phyloP scores from a whole-genome alignment of 2,888 invertebrate species.

The Dendrolimus houi region DNA sequence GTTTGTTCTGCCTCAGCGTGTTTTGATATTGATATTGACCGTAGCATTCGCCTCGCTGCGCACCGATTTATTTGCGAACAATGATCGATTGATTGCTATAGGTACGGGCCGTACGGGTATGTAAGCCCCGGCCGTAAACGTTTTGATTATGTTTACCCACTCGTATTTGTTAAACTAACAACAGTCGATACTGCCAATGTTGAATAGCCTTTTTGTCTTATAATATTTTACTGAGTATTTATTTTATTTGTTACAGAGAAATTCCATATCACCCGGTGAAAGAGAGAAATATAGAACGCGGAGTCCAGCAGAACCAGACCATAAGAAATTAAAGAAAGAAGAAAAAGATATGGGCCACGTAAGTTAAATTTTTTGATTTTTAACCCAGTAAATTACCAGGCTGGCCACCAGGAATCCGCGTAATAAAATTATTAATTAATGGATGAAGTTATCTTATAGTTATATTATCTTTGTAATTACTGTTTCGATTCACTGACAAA shows the following conservation, averaged over 20 bases:
- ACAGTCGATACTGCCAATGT: slow-evolving; percentile 5
- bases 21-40: slow-evolving; percentile 76
- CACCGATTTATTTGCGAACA: slow-evolving; percentile 74
- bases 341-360: slow-evolving; percentile 89
- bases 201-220: slow-evolving; percentile 6
- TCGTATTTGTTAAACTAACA: slow-evolving; percentile 37
- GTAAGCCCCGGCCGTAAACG: slow-evolving; percentile 60
- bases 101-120: slow-evolving; percentile 24
- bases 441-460: too few species aligned
- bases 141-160: slow-evolving; percentile 68
- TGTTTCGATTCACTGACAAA: too few species aligned
- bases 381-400: too few species aligned
- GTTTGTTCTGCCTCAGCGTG: slow-evolving; percentile 76
- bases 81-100: slow-evolving; percentile 73
- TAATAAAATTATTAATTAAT: too few species aligned
- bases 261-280: slow-evolving; percentile 90
- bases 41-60: slow-evolving; percentile 67
- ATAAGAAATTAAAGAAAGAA: slow-evolving; percentile 86
- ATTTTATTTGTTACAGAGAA: slow-evolving; percentile 79
- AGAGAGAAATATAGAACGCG: slow-evolving; percentile 89
- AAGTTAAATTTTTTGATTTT: slow-evolving; percentile 52
- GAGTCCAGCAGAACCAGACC: slow-evolving; percentile 84
- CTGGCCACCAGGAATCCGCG: too few species aligned
- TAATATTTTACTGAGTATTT: slow-evolving; percentile 25
- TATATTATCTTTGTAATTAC: too few species aligned